Evolutionary conservation across 2,888 invertebrate species (phyloP), one percentile per base, ranked within the genome.

Genomic region (Caradrina clavipalpis): DNA sequence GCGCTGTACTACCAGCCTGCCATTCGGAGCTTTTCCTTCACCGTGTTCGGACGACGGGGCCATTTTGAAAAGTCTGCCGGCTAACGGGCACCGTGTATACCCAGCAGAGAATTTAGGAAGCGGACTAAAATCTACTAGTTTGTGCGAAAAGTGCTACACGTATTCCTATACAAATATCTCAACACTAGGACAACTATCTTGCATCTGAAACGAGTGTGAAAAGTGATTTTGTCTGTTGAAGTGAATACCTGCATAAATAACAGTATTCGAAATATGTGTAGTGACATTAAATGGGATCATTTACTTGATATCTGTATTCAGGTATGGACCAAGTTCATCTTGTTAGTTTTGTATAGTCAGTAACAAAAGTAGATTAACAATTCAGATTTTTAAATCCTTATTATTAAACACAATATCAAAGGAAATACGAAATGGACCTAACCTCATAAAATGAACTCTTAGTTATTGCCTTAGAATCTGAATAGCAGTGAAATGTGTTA

Each of bases 31-130:
- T 47, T 11, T 51, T 17, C 1, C 21, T 22, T 39, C 21, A 35
- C 51, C 11, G 50, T 22, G 71, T 13, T 22, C 11, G 19, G 77
- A 59, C 59, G 71, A 57, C 17, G 13, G 8, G 2, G 8, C 21
- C 26, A 5, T 39, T 15, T 39, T 22, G 15, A 11, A 8, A 21
- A 1, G 0, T 0, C 17, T 19, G 0, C 13, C 15, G 13, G 6
- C n/a, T 47, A 15, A 39, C 19, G 11, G 4, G 2, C 7, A n/a
- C 15, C 39, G n/a, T 8, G 13, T 13, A 45, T n/a, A n/a, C 10
- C 8, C 10, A 5, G 5, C 19, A 69, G 15, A 50, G 15, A n/a
- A 13, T 42, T 0, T 2, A 50, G 11, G 15, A 42, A 10, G 22
- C 17, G 2, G 5, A 26, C 13, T n/a, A 11, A 35, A 58, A 42